Evolutionary conservation across 1,140 invertebrate species (phyloP).

Genomic region (Drosophila dunni): DNA sequence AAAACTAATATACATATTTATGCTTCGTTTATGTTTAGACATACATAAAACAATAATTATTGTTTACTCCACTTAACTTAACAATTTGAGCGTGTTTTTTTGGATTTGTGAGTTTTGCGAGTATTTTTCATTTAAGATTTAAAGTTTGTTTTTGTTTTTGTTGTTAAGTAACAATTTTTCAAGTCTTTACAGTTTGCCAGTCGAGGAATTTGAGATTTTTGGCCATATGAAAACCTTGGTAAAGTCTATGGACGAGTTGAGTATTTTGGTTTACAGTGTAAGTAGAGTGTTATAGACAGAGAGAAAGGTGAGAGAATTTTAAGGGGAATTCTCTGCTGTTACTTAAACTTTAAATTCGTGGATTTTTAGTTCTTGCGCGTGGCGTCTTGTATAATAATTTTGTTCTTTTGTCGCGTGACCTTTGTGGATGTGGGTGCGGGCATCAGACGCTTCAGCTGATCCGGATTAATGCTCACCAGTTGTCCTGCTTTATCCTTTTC

Average conservation of each 20-base stretch:
- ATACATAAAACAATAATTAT: slow-evolving; percentile 35
- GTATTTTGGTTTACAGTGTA: background rate
- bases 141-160: too few relatives aligned
- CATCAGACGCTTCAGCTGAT: slow-evolving; percentile 87
- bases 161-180: slow-evolving; percentile 46
- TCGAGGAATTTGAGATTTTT: slow-evolving; percentile 38
- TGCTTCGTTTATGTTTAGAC: background rate
- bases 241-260: slow-evolving; percentile 58
- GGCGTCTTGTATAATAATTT: slow-evolving; percentile 90
- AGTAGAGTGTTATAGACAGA: background rate
- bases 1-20: slow-evolving; percentile 32
- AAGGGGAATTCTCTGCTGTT: background rate
- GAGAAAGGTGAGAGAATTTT: background rate
- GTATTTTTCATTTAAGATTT: slow-evolving; percentile 17
- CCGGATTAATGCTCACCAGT: slow-evolving; percentile 85
- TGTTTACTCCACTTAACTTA: slow-evolving; percentile 26
- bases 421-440: slow-evolving; percentile 88
- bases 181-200: slow-evolving; percentile 50
- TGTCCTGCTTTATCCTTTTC: slow-evolving; percentile 45
- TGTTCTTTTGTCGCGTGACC: slow-evolving; percentile 91
- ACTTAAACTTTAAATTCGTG: slow-evolving; percentile 47
- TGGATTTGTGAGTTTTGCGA: slow-evolving; percentile 27
- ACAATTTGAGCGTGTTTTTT: slow-evolving; percentile 40
- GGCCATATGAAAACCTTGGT: slow-evolving; percentile 36
- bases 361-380: slow-evolving; percentile 72